Evolutionary conservation across 1,140 invertebrate genomes (phyloP), one percentile per base, ranked within the genome.

Genomic region (Hormaphis cornu): DNA sequence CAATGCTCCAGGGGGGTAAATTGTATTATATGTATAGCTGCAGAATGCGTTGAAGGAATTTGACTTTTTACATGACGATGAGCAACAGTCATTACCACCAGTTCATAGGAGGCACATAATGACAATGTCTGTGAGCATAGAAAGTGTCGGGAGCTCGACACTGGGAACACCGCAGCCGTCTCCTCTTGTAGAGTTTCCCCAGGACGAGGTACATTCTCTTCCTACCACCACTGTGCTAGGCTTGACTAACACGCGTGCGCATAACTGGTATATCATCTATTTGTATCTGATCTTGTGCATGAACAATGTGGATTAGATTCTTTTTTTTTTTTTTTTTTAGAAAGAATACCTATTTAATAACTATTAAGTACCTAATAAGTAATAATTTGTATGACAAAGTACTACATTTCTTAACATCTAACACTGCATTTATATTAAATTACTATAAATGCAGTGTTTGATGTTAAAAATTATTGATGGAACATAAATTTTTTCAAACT

Each of bases 61-160:
- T 83, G 90, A 93, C 82, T 92, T 93, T 81, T 85, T 93, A 79
- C 85, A 89, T 79, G 86, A 85, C 77, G 86, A 89, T 76, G 86
- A 87, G 73, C 83, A 83, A 76, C 80, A 83, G 78, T 82, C 83
- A 77, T 71, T 50, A 58, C 59, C 73, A 44, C 75, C 73, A 40
- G 75, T 76, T 70, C 61, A 46, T 48, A 66, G 28, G 28, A 66
- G 61, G 35, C 61, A 66, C 35, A 8, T 66, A 22, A 66, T 66
- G 61, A 48, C 61, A 44, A 66, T 66, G 61, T 66, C 61, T 50
- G 61, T 66, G 26, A 74, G 76, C 71, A 76, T 80, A 52, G 77
- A 84, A 69, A 80, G 78, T 78, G 75, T 76, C 80, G 69, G 77
- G 72, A 79, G 77, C 76, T 80, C 78, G 73, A 76, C 78, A 74